A percentile compares a stretch with the other conserved stretches of the same genome.
Conservation (phyloP, 1,140 invertebrate species). For the Camponotus vicinus region DNA sequence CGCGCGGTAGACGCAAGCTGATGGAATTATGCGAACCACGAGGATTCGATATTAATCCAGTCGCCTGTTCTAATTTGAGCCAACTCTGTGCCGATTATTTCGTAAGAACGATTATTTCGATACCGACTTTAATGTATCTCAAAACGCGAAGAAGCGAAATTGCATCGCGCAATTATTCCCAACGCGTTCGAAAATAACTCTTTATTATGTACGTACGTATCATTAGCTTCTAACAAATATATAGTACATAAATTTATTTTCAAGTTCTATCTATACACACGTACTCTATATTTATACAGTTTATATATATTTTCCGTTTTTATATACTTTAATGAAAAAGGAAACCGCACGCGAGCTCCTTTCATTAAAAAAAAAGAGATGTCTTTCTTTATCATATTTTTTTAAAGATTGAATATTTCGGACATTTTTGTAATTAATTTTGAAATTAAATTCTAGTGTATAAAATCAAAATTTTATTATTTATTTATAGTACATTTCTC, state of each 20-base stretch:
- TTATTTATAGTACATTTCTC: neutral
- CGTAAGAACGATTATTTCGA: slow-evolving; percentile 28
- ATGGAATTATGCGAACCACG: slow-evolving; percentile 56
- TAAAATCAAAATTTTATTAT: neutral
- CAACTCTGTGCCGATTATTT: slow-evolving; percentile 33
- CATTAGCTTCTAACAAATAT: neutral
- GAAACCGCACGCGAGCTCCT: neutral
- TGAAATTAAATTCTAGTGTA: neutral
- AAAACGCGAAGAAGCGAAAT: slow-evolving; percentile 3
- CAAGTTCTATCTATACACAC: too few species aligned
- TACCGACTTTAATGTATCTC: slow-evolving; percentile 22
- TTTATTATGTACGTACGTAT: neutral
- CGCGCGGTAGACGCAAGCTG: slow-evolving; percentile 51
- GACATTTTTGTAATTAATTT: neutral
- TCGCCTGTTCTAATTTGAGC: slow-evolving; percentile 31
- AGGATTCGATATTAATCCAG: slow-evolving; percentile 59
- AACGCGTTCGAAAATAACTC: slow-evolving; percentile 1
- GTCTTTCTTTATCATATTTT: neutral
- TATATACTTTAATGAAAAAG: too few species aligned
- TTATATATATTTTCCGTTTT: too few species aligned
- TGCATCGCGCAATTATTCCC: slow-evolving; percentile 1
- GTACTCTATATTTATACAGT: too few species aligned
- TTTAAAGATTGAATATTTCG: neutral
- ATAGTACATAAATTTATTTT: neutral
- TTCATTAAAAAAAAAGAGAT: neutral